A percentile compares a stretch with the other conserved stretches of the same genome.
Conservation (phyloP, 2,888 invertebrate genomes). For the Zygothrica quintamaculata region DNA sequence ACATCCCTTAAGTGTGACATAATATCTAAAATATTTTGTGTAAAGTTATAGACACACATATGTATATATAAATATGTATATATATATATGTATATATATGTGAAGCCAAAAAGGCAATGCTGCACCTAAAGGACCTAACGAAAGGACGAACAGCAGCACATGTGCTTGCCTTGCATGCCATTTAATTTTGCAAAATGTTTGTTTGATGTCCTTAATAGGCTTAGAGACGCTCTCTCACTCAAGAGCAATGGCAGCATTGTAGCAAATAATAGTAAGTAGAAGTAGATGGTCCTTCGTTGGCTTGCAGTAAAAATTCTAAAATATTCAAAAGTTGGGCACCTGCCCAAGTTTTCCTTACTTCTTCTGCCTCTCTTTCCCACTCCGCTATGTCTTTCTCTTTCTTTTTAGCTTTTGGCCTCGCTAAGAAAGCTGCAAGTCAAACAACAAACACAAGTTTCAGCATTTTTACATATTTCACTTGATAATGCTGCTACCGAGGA, state of each 20-base stretch:
- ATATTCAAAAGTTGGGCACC: conserved; percentile 67
- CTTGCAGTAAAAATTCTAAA: conserved; percentile 62
- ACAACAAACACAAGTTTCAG: conserved; percentile 63
- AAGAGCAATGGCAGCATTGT: conserved; percentile 17
- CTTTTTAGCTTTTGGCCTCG: conserved; percentile 12
- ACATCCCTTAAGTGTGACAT: conserved; percentile 79
- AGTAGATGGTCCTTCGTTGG: conserved; percentile 22
- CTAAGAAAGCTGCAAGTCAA: conserved; percentile 73
- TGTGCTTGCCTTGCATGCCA: conserved; percentile 79
- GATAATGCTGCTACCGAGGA: conserved; percentile 51
- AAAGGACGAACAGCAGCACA: conserved; percentile 49
- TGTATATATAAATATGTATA: too few relatives aligned
- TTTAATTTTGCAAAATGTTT: conserved; percentile 81
- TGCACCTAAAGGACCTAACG: neutral
- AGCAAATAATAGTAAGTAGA: neutral
- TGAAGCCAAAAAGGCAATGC: conserved; percentile 40
- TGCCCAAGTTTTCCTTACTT: conserved; percentile 21
- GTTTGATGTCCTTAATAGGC: conserved; percentile 81
- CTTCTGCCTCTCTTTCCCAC: conserved; percentile 6
- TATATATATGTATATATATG: too few relatives aligned
- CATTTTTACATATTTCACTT: conserved; percentile 67
- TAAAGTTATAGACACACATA: conserved; percentile 79
- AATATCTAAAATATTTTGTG: conserved; percentile 78
- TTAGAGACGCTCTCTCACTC: conserved; percentile 53
- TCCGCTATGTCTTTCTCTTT: too few relatives aligned